Percentiles rank a stretch among this genome's conserved stretches.
phyloP scores from a whole-genome alignment of 2,113 vertebrate species.

The Ia io region DNA sequence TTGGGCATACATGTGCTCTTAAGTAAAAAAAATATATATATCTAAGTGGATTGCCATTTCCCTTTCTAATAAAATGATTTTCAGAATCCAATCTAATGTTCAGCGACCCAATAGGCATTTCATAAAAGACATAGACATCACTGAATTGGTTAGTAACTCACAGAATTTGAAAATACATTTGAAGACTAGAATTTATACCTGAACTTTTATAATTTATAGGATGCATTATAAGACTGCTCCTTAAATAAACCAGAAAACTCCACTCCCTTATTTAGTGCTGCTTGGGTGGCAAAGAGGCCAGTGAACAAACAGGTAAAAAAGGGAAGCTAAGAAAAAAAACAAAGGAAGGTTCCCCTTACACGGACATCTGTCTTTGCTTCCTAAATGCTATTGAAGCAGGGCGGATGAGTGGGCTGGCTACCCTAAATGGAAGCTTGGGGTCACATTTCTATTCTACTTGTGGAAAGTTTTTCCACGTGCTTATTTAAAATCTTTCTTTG shows the following conservation, averaged over 20 bases:
- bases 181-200: background rate
- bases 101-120: background rate
- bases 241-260: background rate
- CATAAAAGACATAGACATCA: background rate
- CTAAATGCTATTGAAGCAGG: background rate
- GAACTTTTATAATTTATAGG: background rate
- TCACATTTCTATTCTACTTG: background rate
- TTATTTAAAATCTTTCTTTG: constrained; percentile 29
- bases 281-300: background rate
- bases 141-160: background rate
- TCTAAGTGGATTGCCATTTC: background rate
- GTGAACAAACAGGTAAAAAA: background rate
- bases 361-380: background rate
- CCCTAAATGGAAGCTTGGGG: background rate
- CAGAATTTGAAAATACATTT: background rate
- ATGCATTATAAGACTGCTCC: background rate
- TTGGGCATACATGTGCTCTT: background rate
- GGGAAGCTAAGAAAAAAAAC: background rate
- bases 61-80: constrained; percentile 28
- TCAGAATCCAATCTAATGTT: background rate
- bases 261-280: background rate
- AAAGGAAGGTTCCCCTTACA: background rate
- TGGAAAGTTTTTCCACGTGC: background rate
- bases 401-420: rapidly evolving
- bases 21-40: constrained; percentile 23